Evolutionary conservation across 2,888 invertebrate genomes (phyloP), one percentile per base, ranked within the genome.

Genomic region (Heliconius ethilla): DNA sequence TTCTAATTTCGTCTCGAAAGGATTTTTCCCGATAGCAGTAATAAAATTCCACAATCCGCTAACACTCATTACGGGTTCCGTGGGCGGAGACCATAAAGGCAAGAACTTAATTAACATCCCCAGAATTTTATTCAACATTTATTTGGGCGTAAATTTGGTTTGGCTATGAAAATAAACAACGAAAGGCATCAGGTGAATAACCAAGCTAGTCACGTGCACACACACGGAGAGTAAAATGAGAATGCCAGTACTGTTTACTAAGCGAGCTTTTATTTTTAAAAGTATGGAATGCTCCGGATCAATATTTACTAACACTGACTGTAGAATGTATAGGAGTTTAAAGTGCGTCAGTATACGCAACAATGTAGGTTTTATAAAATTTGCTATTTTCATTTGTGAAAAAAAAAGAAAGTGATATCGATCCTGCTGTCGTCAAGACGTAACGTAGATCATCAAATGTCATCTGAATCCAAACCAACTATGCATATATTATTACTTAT

Each of bases 41-140:
- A 76, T 79, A 78, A 78, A 79, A 76, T 67, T 78, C 78, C 78
- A 78, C 75, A 83, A 81, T 82, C 82, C 81, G 80, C 82, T 83
- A 86, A 87, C 86, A 85, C 89, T 89, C 88, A 90, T 90, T 90
- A 90, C 87, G 83, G 82, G 83, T 62, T 62, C 51, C 65, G 70
- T 59, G 70, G 70, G 87, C 85, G 87, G 70, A 73, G 78, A 87
- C 88, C 89, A 87, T 88, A 88, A 91, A 90, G 88, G 89, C 88
- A 91, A 90, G 91, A 90, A 90, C 92, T 91, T 92, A 92, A 92
- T 92, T 92, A 92, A 91, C 89, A 89, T 89, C 86, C 51, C 86
- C 86, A 81, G 84, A 87, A 86, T 85, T 88, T 86, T 86, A 87
- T 87, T 88, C 87, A 79, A 88, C 90, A 90, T 92, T 91, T 91